Conservation (phyloP, 1,140 invertebrate species). For the Brachionus sp. region DNA sequence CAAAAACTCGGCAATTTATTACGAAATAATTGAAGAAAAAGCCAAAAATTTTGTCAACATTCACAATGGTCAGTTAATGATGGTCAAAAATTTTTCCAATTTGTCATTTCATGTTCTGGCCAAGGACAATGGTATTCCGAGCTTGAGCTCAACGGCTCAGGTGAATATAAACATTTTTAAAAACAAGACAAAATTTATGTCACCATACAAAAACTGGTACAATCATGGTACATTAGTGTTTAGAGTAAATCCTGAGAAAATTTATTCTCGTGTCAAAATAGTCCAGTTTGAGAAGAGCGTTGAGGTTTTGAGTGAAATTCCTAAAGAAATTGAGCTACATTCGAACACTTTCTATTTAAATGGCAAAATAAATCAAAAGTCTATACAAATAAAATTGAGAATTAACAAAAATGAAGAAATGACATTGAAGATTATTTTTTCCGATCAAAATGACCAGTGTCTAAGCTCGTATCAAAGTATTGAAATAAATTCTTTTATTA, state of each 20-base stretch:
- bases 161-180: neutral
- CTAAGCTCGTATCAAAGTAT: neutral
- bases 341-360: neutral
- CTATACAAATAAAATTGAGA: neutral
- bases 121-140: constrained; percentile 1
- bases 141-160: neutral
- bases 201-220: neutral
- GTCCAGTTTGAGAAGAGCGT: neutral
- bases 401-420: neutral
- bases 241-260: neutral
- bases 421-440: neutral
- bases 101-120: constrained; percentile 20
- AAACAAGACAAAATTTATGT: neutral
- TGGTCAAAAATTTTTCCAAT: neutral
- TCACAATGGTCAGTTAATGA: neutral
- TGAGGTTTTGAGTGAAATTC: neutral
- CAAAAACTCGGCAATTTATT: neutral
- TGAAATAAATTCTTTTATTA: neutral
- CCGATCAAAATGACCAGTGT: neutral
- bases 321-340: neutral
- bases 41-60: neutral
- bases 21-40: neutral
- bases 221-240: neutral
- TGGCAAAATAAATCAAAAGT: neutral
- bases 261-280: neutral